A percentile compares a stretch with the other conserved stretches of the same genome.
phyloP scores from a whole-genome alignment of 2,113 vertebrate genomes.

The Pygathrix nemaeus region DNA sequence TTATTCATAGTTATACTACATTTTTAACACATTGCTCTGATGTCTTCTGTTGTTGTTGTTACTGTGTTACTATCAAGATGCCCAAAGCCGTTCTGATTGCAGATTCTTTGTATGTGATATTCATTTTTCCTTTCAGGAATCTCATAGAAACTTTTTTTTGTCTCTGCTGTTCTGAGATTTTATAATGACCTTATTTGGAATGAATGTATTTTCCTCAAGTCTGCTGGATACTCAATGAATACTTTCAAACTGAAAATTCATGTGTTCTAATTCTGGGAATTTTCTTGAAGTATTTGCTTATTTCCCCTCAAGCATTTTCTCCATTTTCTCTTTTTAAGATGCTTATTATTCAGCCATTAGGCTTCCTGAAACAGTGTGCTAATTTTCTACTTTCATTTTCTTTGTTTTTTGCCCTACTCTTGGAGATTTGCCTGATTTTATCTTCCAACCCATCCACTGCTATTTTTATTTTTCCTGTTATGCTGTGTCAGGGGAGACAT shows the following conservation, averaged over 20 bases:
- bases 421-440: neutral
- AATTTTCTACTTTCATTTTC: neutral
- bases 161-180: neutral
- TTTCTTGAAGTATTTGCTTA: neutral
- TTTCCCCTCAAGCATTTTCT: neutral
- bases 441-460: neutral
- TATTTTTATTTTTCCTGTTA: neutral
- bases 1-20: neutral
- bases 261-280: neutral
- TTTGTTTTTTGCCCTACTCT: neutral
- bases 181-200: neutral
- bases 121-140: neutral
- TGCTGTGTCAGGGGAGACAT: neutral
- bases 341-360: neutral
- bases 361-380: neutral
- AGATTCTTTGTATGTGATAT: neutral
- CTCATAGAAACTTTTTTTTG: neutral
- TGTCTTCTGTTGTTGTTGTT: neutral
- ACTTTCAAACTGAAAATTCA: conserved; percentile 22
- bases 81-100: neutral
- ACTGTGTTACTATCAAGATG: neutral
- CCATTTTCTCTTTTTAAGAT: neutral
- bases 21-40: neutral
- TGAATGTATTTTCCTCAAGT: neutral
- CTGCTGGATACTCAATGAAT: neutral